phyloP scores from a whole-genome alignment of 2,113 vertebrate genomes.

The Isichthys henryi region DNA sequence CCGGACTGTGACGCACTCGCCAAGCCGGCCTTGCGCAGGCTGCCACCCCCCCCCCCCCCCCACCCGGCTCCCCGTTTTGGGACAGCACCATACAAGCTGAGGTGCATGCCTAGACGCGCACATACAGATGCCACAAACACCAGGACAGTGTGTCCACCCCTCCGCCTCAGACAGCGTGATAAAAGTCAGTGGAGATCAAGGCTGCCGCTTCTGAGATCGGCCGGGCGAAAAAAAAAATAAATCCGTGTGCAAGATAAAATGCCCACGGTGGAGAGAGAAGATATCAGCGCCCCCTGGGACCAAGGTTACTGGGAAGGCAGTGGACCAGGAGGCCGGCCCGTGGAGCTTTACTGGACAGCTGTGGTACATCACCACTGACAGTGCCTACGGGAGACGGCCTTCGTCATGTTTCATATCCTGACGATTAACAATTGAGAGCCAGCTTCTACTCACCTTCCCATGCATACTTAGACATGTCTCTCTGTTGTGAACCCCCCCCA shows the following conservation, averaged over 20 bases:
- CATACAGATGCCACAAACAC: neutral
- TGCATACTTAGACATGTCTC: neutral
- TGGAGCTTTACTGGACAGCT: neutral
- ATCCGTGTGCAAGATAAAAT: conserved; percentile 6
- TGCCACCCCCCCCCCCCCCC: too few species aligned
- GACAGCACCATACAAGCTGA: neutral
- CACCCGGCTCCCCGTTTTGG: too few species aligned
- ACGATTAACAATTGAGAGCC: neutral
- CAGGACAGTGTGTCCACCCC: too few species aligned
- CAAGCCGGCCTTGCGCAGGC: too few species aligned
- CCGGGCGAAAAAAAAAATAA: neutral
- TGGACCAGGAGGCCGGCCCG: neutral
- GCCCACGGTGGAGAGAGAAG: neutral
- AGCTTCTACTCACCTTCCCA: neutral
- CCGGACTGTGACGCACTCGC: too few species aligned
- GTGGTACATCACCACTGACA: neutral
- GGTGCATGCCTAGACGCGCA: neutral
- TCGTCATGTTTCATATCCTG: neutral
- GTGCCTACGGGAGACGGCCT: neutral
- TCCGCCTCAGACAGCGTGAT: neutral
- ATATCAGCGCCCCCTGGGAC: neutral
- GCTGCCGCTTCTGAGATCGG: neutral
- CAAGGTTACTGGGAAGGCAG: neutral
- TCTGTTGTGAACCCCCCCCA: neutral
- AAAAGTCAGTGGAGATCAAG: conserved; percentile 2